Percentiles rank a stretch among this genome's conserved stretches.
These are phyloP conservation scores for Mustelus asterias DNA, from an alignment of 2,113 vertebrate genomes.

Conservation along the genomic window DNA sequence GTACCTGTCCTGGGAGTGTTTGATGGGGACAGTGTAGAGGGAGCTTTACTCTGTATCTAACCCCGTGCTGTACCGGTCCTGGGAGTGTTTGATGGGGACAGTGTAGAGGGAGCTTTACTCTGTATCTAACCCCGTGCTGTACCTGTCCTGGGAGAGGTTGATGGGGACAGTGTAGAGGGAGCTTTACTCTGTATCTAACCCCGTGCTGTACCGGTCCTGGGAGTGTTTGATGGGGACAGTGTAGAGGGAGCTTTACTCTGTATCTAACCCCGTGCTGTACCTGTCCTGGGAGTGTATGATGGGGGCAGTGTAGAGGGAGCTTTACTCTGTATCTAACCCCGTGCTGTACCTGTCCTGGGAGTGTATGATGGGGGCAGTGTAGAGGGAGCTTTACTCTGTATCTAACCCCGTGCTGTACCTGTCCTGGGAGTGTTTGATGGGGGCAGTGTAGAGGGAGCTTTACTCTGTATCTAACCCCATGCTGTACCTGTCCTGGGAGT, in stretches of 20 bases:
- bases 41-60: too few relatives aligned
- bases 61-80: neutral
- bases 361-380: neutral
- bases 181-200: neutral
- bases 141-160: neutral
- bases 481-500: neutral
- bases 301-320: neutral
- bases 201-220: neutral
- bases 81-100: conserved; percentile 10
- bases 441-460: neutral
- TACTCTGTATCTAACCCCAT: neutral
- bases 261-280: neutral
- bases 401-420: too few relatives aligned
- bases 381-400: neutral
- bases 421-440: too few relatives aligned
- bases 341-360: neutral
- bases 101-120: neutral
- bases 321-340: neutral
- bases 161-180: neutral
- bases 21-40: too few relatives aligned
- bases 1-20: too few relatives aligned
- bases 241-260: neutral
- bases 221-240: conserved; percentile 8
- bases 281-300: neutral
- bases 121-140: neutral